Base-by-base conservation (phyloP, 1,140 invertebrate species). In the Camponotus vicinus region DNA sequence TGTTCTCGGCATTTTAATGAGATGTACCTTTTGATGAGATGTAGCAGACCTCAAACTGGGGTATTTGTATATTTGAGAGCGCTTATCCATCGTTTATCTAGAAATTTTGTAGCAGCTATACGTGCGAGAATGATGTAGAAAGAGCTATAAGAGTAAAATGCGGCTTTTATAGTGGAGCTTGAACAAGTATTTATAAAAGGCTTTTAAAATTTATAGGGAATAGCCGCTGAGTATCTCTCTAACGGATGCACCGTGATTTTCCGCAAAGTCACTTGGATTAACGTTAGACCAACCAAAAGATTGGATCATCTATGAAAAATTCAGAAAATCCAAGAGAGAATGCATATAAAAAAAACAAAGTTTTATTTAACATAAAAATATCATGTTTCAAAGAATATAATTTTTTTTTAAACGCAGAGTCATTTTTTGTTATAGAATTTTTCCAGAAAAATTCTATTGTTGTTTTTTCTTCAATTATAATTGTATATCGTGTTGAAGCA, bases 161-260 rank as follows among this genome's bases (percentile, higher is more conserved):
- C 9, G 45, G 6, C n/a, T 15, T 79, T 79, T 69, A 79, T 79
- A 69, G 45, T 18, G n/a, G 13, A 27, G 32, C n/a, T 69, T 52
- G 15, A 69, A 37, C 42, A 79, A 52, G 15, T 79, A 79, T 69
- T 79, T 69, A 52, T 79, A 69, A 80, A 70, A 70, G 78, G 57
- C 32, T 42, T 40, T 13, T 13, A 70, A 21, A 52, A 40, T 80
- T 70, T 57, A 70, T 40, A 27, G 45, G 13, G 32, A 79, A 52
- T 63, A 40, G 13, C 15, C 55, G n/a, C 27, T 55, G 15, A 27
- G 15, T 69, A 40, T 40, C 40, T 52, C 40, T 55, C 3, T 21
- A 27, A 66, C 42, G 27, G 32, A 66, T 67, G 52, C 32, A 21
- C 6, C 11, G 5, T 66, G 27, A 66, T 49, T 18, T 34, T 27